Conservation (phyloP, 1,140 invertebrate genomes). For the Sitophilus oryzae region DNA sequence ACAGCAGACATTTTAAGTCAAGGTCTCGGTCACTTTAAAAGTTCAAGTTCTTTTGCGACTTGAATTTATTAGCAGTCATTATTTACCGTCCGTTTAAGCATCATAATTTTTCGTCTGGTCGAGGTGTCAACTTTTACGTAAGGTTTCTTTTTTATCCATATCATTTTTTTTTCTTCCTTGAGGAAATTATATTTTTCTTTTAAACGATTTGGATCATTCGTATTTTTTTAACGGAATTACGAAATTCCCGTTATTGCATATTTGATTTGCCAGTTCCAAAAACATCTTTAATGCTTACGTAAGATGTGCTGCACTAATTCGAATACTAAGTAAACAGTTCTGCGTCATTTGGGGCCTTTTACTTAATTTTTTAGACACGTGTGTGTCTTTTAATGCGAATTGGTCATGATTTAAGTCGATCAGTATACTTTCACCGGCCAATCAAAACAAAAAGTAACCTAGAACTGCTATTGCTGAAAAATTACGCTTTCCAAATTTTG, state of each 20-base stretch:
- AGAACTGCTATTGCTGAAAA: not conserved
- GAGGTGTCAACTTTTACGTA: not conserved
- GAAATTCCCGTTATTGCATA: not conserved
- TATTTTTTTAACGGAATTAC: too few relatives aligned
- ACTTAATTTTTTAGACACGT: not conserved
- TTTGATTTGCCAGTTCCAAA: not conserved
- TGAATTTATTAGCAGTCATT: slow-evolving; percentile 8
- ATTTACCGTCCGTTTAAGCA: not conserved
- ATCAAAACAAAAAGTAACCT: not conserved
- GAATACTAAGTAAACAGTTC: not conserved
- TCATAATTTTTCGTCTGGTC: not conserved
- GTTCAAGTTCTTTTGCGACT: slow-evolving; percentile 17
- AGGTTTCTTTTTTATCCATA: too few relatives aligned
- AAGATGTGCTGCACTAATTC: not conserved
- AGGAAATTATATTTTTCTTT: too few relatives aligned
- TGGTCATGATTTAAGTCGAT: not conserved
- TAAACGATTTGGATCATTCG: too few relatives aligned
- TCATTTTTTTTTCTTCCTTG: too few relatives aligned
- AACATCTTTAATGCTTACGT: not conserved
- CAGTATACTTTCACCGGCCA: not conserved
- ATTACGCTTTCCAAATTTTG: too few relatives aligned
- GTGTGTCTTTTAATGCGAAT: not conserved
- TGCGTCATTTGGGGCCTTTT: not conserved
- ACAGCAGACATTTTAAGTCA: slow-evolving; percentile 15
- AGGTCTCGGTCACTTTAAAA: slow-evolving; percentile 15